phyloP scores from a whole-genome alignment of 2,888 invertebrate species.

The Chloroclystis v-ata region DNA sequence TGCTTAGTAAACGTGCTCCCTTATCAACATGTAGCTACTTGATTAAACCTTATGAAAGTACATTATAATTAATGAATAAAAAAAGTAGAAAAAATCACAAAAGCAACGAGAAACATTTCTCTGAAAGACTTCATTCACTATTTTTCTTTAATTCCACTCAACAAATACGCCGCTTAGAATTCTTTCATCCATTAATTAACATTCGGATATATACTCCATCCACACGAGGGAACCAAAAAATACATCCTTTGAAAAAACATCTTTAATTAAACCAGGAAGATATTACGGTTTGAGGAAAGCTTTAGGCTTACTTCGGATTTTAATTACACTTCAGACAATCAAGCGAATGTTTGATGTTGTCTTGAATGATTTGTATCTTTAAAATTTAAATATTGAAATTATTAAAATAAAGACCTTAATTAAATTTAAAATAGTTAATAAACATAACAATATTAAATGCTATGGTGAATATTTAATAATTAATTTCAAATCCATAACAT shows the following conservation, averaged over 20 bases:
- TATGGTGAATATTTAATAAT: no score
- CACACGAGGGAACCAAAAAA: conserved; percentile 9
- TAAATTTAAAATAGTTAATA: no score
- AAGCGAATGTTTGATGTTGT: no score
- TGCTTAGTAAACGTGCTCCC: no score
- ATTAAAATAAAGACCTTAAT: no score
- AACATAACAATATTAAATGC: no score
- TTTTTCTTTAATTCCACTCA: conserved; percentile 16
- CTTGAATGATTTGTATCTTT: no score
- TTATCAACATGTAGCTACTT: no score
- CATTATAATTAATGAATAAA: no score
- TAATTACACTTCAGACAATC: conserved; percentile 12
- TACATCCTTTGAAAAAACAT: conserved; percentile 18
- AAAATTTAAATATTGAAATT: no score
- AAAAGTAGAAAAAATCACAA: not conserved
- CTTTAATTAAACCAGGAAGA: conserved; percentile 17
- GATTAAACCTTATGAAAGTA: no score
- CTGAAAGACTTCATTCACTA: conserved; percentile 7
- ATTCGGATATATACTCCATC: conserved; percentile 14
- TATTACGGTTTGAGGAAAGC: not conserved
- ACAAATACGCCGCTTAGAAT: conserved; percentile 6
- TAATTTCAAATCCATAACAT: no score
- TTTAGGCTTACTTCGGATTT: not conserved
- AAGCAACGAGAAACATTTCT: not conserved
- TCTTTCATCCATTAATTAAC: conserved; percentile 18